phyloP scores from a whole-genome alignment of 1,140 invertebrate genomes.

The Olivierus martensii region DNA sequence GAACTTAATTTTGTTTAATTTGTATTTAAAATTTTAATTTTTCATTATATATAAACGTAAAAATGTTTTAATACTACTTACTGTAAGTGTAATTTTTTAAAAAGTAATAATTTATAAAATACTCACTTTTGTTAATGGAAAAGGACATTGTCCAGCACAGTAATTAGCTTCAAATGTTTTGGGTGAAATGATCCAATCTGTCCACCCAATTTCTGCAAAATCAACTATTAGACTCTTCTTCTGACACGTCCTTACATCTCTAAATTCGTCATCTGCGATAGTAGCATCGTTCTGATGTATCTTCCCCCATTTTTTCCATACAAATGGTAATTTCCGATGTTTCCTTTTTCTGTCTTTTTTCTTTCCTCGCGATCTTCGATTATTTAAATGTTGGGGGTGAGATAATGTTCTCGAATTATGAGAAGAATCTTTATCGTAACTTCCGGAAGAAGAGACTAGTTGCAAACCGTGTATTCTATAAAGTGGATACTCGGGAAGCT shows the following conservation, averaged over 20 bases:
- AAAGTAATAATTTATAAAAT: too few relatives aligned
- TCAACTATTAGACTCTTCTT: constrained; percentile 81
- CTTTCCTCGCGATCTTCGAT: constrained; percentile 16
- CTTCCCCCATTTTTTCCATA: constrained; percentile 7
- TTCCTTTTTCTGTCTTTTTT: constrained; percentile 21
- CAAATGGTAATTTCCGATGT: constrained; percentile 13
- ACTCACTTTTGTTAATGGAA: too few relatives aligned
- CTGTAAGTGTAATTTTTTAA: too few relatives aligned
- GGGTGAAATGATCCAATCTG: constrained; percentile 89
- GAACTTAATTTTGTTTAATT: too few relatives aligned
- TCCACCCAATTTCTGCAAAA: constrained; percentile 92
- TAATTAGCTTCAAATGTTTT: constrained; percentile 84
- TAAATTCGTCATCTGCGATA: constrained; percentile 1
- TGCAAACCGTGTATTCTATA: constrained; percentile 2
- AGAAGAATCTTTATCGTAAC: constrained; percentile 1
- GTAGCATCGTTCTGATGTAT: constrained; percentile 7
- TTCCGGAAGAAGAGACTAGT: background rate
- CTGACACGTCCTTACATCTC: constrained; percentile 42
- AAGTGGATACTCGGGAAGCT: constrained; percentile 28
- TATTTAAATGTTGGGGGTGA: constrained; percentile 17
- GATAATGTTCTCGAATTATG: constrained; percentile 17
- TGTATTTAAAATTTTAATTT: too few relatives aligned
- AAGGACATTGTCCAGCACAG: constrained; percentile 79
- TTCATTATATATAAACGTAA: too few relatives aligned
- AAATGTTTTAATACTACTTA: too few relatives aligned